Percentiles rank a stretch among this genome's conserved stretches.
Conservation (phyloP, 2,113 vertebrate genomes). For the Cariama cristata region DNA sequence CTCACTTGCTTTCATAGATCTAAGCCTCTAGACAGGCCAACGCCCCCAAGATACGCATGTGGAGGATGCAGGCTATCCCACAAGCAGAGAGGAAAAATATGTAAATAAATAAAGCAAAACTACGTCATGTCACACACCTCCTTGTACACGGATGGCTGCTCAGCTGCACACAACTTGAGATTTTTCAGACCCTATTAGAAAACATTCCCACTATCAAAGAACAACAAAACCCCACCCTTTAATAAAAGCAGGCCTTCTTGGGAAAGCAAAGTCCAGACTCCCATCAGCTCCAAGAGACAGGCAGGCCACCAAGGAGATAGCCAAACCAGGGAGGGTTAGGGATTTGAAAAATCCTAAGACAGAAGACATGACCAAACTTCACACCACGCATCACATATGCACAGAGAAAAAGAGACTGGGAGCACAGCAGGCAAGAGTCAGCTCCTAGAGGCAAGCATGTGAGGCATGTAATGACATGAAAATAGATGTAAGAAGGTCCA, state of each 20-base stretch:
- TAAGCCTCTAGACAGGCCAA: slow-evolving; percentile 31
- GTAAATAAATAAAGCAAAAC: slow-evolving; percentile 59
- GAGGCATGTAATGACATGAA: not conserved
- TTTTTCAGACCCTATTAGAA: not conserved
- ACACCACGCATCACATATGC: not conserved
- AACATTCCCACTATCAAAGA: slow-evolving; percentile 21
- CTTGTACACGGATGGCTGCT: not conserved
- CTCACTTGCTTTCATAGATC: slow-evolving; percentile 43
- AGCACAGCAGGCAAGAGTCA: not conserved
- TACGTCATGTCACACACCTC: not conserved
- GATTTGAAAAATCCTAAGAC: not conserved
- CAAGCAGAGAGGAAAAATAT: slow-evolving; percentile 22
- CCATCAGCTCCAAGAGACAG: not conserved
- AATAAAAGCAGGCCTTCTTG: not conserved
- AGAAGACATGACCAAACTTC: not conserved
- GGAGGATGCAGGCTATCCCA: slow-evolving; percentile 12
- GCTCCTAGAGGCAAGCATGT: not conserved
- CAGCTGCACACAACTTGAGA: not conserved
- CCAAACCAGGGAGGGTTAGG: not conserved
- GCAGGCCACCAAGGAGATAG: not conserved
- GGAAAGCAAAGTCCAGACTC: slow-evolving; percentile 12
- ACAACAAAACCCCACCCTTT: slow-evolving; percentile 29
- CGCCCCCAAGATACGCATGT: not conserved
- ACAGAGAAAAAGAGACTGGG: not conserved
- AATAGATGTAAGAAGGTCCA: not conserved